Evolutionary conservation across 1,140 invertebrate genomes (phyloP), one percentile per base, ranked within the genome.

Genomic region (Bombus confusus): DNA sequence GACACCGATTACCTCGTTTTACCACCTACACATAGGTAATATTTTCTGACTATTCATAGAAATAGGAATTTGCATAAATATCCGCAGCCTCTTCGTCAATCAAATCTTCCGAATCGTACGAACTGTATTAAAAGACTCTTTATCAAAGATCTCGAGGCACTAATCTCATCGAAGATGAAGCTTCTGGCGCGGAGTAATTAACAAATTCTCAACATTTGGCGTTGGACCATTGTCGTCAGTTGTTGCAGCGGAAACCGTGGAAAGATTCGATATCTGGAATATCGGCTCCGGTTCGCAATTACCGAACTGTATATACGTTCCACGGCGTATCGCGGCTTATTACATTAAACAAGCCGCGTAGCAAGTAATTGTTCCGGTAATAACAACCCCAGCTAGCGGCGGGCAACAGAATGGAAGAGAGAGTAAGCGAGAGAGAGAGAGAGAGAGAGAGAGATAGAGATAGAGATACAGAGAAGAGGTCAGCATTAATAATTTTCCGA

Each of bases 311-410:
- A 57, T 52, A 57, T 76, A 28, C 77, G 66, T 47, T 57, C n/a
- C n/a, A n/a, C 28, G 62, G 8, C 25, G 52, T 72, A 84, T 79
- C 83, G 83, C 41, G 47, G 83, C 64, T 84, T 84, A 84, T 84
- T 84, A 79, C 66, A 84, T 84, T 84, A 84, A 84, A 84, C 76
- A 84, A 84, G 83, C 76, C 66, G 47, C 64, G 82, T 68, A 41
- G 82, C 82, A 41, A 79, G 83, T 84, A 84, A 84, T 84, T 84
- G 83, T 84, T 79, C 66, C 76, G 76, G 64, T 69, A 84, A 79
- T 84, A 84, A 84, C 83, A 59, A 52, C 75, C n/a, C 22, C 66
- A 37, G 47, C 83, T 22, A 43, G 37, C 12, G n/a, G 1, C 6
- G 12, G 52, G 64, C 1, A 31, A 34, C 15, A 66, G 31, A n/a